These are phyloP conservation scores for Pseudomyrmex concolor DNA, from an alignment of 1,140 invertebrate genomes.

Conservation along the genomic window DNA sequence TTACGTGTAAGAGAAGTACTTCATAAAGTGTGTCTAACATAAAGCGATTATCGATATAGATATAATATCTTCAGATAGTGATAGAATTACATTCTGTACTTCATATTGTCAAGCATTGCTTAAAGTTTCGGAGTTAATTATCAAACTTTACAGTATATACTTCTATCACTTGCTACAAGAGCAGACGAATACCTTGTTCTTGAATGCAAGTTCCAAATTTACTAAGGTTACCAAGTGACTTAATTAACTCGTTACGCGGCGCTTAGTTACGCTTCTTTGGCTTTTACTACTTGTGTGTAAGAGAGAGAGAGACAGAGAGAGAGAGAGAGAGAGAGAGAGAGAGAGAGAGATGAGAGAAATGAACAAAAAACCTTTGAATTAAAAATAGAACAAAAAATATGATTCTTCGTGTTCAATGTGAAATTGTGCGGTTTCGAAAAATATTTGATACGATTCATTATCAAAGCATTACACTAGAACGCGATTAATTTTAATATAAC, in stretches of 20 bases:
- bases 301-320: too few species aligned
- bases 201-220: constrained; percentile 57
- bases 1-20: too few species aligned
- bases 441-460: constrained; percentile 39
- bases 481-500: not conserved
- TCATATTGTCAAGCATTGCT: constrained; percentile 60
- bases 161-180: constrained; percentile 55
- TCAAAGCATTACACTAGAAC: not conserved
- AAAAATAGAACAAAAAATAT: constrained; percentile 22
- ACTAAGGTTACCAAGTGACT: constrained; percentile 57
- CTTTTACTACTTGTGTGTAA: not conserved
- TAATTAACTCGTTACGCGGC: constrained; percentile 56
- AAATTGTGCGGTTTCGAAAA: not conserved
- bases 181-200: constrained; percentile 46
- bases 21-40: not conserved
- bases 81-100: constrained; percentile 49
- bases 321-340: too few species aligned
- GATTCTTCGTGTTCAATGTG: not conserved
- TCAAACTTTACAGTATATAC: constrained; percentile 57
- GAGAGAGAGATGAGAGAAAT: not conserved
- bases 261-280: constrained; percentile 49
- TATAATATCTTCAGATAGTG: constrained; percentile 39
- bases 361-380: constrained; percentile 3
- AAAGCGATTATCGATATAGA: constrained; percentile 35
- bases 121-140: constrained; percentile 59